These are phyloP conservation scores for Volucella inflata DNA, from an alignment of 2,888 invertebrate species.

Conservation along the genomic window DNA sequence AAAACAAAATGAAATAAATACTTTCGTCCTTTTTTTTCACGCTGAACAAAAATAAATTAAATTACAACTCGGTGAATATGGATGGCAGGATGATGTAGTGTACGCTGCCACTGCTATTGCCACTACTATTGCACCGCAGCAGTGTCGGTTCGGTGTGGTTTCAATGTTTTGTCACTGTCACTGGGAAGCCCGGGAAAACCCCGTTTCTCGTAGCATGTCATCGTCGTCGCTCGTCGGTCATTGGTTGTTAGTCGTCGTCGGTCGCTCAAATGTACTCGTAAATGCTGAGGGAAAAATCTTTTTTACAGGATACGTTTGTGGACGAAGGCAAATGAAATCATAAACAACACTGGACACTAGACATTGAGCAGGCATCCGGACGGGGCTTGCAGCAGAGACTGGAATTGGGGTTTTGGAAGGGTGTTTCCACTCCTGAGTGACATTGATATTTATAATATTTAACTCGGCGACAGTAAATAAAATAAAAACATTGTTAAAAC, in stretches of 20 bases:
- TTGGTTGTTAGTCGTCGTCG: too few species aligned
- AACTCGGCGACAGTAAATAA: conserved; percentile 44
- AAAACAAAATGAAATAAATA: conserved; percentile 37
- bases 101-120: conserved; percentile 37
- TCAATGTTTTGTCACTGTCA: conserved; percentile 71
- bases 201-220: conserved; percentile 37
- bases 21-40: conserved; percentile 32
- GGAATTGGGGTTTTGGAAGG: conserved; percentile 13
- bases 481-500: conserved; percentile 28
- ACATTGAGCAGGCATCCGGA: conserved; percentile 3
- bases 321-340: conserved; percentile 51
- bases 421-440: conserved; percentile 60
- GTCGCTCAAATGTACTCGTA: conserved; percentile 34
- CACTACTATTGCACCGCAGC: conserved; percentile 33
- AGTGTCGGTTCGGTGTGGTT: conserved; percentile 72
- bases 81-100: conserved; percentile 48
- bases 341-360: conserved; percentile 40
- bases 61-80: conserved; percentile 67
- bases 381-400: neutral
- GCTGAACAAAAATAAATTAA: conserved; percentile 63
- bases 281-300: conserved; percentile 36
- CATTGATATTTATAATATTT: conserved; percentile 66
- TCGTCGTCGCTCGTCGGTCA: too few species aligned
- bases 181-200: conserved; percentile 32
- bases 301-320: conserved; percentile 13